A percentile compares a stretch with the other conserved stretches of the same genome.
These are phyloP conservation scores for Drosophila saltans DNA, from an alignment of 1,140 invertebrate genomes.

Conservation along the genomic window DNA sequence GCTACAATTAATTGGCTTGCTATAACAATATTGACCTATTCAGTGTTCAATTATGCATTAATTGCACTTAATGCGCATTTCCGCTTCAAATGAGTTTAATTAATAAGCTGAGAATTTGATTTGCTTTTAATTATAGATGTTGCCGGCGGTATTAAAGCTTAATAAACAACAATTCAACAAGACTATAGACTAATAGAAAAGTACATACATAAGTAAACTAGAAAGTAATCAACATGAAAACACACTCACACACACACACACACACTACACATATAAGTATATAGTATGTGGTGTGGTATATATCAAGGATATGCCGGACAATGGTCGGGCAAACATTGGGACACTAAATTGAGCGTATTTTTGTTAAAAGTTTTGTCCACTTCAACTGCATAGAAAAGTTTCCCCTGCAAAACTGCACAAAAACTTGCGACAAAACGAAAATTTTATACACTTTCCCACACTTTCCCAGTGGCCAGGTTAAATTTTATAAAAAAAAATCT, in stretches of 20 bases:
- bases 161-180: not conserved
- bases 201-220: not conserved
- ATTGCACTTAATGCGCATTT: constrained; percentile 75
- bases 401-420: not conserved
- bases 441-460: not conserved
- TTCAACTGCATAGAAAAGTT: constrained; percentile 14
- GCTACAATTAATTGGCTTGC: constrained; percentile 65
- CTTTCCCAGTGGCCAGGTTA: not conserved
- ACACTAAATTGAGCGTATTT: constrained; percentile 50
- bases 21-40: constrained; percentile 24
- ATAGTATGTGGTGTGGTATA: constrained; percentile 12
- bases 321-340: constrained; percentile 16
- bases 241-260: not conserved
- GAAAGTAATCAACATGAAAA: constrained; percentile 18
- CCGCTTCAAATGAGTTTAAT: constrained; percentile 56
- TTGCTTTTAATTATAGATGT: constrained; percentile 46
- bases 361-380: constrained; percentile 30
- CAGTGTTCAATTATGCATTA: constrained; percentile 74
- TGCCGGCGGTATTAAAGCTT: constrained; percentile 11
- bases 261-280: constrained; percentile 13
- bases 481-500: not conserved
- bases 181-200: not conserved
- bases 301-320: constrained; percentile 4
- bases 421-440: not conserved
- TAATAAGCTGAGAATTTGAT: constrained; percentile 38